Evolutionary conservation across 2,797 vertebrate genomes (phyloP), one percentile per base, ranked within the genome.

Genomic region (Myotis findleyi): DNA sequence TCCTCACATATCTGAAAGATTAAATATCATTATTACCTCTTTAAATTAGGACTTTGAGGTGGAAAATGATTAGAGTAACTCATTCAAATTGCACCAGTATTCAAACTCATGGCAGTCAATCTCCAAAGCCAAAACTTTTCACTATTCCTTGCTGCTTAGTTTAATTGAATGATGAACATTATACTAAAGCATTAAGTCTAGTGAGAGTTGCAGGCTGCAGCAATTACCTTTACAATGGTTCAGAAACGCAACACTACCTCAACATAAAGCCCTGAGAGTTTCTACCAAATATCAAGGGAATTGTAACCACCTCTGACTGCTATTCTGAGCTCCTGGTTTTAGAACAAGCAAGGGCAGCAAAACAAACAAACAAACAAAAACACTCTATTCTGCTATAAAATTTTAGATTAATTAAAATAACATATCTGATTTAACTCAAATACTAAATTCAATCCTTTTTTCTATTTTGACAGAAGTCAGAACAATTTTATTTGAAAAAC

Each of bases 401-500:
- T 36, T 89, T 92, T 81, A 89, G 6, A 55, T 81, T 84, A 89
- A 59, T 59, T 62, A 95, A 91, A 95, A 88, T 25, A 77, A 92
- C 12, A 82, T 44, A 86, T 72, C 27, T 71, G 38, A 93, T 53
- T 88, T 92, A 91, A 95, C 91, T 62, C 53, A 91, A 93, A 91
- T 66, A 71, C 18, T 77, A 93, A 79, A 85, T 38, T 92, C 64
- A 69, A 47, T 73, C 27, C 36, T 76, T 87, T 33, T 82, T 69
- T 25, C 38, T 27, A 14, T 27, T 93, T 71, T 87, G 66, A 73
- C 25, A 75, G 23, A 89, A 30, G 14, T 77, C 53, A 57, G 10
- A 80, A 80, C 16, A 88, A 84, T 53, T 96, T 41, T 82, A 49
- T 55, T 90, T 66, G 68, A 77, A 82, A 93, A 94, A 98, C 98